Evolutionary conservation across 1,140 invertebrate species (phyloP).

Genomic region (Drosophila varians): DNA sequence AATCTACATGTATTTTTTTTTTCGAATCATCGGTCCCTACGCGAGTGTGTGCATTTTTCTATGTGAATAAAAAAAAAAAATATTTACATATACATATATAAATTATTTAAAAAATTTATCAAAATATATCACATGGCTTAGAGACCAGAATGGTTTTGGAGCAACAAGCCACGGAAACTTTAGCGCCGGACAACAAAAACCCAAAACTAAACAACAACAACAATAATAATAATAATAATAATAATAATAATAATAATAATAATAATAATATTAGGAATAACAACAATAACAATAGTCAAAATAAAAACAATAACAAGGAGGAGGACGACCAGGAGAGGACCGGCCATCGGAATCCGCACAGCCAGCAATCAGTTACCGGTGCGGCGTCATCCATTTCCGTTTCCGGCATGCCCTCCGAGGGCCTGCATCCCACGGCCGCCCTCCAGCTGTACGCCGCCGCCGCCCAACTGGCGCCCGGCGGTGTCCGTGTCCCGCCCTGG

Average conservation of each 20-base stretch:
- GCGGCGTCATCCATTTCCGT: conserved; percentile 3
- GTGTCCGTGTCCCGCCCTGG: conserved; percentile 84
- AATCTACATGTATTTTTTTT: background rate
- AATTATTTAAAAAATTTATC: background rate
- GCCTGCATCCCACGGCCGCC: conserved; percentile 85
- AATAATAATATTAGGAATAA: background rate
- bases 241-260: conserved; percentile 3
- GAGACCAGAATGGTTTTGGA: conserved; percentile 78
- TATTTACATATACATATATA: background rate
- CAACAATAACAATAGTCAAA: conserved; percentile 19
- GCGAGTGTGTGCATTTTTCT: conserved; percentile 26
- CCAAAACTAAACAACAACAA: conserved; percentile 30
- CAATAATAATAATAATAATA: conserved; percentile 31
- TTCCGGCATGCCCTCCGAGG: conserved; percentile 77
- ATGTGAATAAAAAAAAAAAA: background rate
- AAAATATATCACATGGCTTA: conserved; percentile 39
- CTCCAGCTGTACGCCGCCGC: conserved; percentile 86
- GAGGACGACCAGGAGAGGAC: background rate
- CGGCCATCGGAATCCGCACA: background rate
- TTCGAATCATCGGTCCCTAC: background rate
- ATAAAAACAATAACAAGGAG: background rate
- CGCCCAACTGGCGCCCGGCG: conserved; percentile 85
- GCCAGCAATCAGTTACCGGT: conserved; percentile 5
- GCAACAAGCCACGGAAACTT: conserved; percentile 49
- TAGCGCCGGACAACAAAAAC: conserved; percentile 60